phyloP scores from a whole-genome alignment of 2,113 vertebrate genomes.

The Elachura formosa region DNA sequence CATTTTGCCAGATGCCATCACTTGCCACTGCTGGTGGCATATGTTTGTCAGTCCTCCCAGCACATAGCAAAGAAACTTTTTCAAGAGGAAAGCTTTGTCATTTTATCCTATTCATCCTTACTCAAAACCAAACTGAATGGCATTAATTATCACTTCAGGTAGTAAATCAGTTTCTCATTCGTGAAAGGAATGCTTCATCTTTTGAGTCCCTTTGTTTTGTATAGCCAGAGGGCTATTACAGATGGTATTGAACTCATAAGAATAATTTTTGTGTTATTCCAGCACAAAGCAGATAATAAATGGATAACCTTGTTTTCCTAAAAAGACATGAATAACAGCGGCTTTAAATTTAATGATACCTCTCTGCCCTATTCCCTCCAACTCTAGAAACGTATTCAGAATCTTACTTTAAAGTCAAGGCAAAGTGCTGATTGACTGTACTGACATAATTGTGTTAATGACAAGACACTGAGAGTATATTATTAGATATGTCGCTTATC shows the following conservation, averaged over 20 bases:
- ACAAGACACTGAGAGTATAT: slow-evolving; percentile 65
- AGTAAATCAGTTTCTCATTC: slow-evolving; percentile 66
- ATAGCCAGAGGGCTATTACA: slow-evolving; percentile 55
- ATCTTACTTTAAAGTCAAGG: slow-evolving; percentile 71
- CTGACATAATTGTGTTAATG: slow-evolving; percentile 80
- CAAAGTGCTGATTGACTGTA: slow-evolving; percentile 74
- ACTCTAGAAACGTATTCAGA: slow-evolving; percentile 68
- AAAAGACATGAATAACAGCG: slow-evolving; percentile 55
- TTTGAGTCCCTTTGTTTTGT: slow-evolving; percentile 40
- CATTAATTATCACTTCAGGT: slow-evolving; percentile 74
- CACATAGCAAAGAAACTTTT: background rate
- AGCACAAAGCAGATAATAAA: slow-evolving; percentile 66
- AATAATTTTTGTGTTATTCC: slow-evolving; percentile 60
- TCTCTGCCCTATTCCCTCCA: slow-evolving; percentile 30
- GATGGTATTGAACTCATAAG: slow-evolving; percentile 60
- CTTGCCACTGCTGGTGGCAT: background rate
- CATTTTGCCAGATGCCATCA: background rate
- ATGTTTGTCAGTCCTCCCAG: background rate
- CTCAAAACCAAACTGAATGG: slow-evolving; percentile 62
- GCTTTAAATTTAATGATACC: slow-evolving; percentile 63
- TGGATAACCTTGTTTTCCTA: slow-evolving; percentile 71
- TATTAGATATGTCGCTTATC: slow-evolving; percentile 73
- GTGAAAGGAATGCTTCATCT: slow-evolving; percentile 57
- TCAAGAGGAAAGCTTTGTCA: slow-evolving; percentile 3
- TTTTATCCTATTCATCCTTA: slow-evolving; percentile 42